Percentiles rank a stretch among this genome's conserved stretches.
Conservation (phyloP, 2,797 vertebrate species). For the Onychomys arenicola region DNA sequence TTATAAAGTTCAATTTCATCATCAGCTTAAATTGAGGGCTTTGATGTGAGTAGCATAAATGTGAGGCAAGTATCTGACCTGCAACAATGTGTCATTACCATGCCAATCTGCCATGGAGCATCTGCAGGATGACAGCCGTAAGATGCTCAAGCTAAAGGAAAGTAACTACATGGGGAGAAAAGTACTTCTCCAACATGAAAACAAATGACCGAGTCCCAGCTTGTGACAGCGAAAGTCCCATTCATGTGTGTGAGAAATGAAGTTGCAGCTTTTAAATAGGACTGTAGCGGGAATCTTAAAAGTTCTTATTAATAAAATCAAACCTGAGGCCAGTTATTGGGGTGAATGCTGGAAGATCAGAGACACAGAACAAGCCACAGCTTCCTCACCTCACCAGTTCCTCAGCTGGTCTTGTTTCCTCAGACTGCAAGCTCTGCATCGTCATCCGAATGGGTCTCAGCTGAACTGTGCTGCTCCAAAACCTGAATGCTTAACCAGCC, state of each 20-base stretch:
- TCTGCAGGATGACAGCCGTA: background rate
- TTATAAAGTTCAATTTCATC: constrained; percentile 32
- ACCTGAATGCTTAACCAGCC: too few species aligned
- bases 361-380: too few species aligned
- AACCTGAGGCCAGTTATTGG: too few species aligned
- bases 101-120: background rate
- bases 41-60: constrained; percentile 7
- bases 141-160: background rate
- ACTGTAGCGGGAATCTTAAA: too few species aligned
- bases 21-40: constrained; percentile 14
- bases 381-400: too few species aligned
- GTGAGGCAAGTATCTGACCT: background rate
- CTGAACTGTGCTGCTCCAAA: too few species aligned
- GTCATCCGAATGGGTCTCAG: too few species aligned
- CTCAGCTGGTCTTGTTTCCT: too few species aligned
- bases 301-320: too few species aligned
- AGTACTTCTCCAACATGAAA: background rate
- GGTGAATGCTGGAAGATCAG: too few species aligned
- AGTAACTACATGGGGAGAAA: background rate
- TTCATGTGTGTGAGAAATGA: background rate
- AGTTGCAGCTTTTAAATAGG: constrained; percentile 36
- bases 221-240: background rate
- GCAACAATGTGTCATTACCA: background rate
- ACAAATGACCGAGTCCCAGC: background rate
- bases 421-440: too few species aligned